Conservation (phyloP, 2,888 invertebrate genomes). For the Alloscopus bannaensis region DNA sequence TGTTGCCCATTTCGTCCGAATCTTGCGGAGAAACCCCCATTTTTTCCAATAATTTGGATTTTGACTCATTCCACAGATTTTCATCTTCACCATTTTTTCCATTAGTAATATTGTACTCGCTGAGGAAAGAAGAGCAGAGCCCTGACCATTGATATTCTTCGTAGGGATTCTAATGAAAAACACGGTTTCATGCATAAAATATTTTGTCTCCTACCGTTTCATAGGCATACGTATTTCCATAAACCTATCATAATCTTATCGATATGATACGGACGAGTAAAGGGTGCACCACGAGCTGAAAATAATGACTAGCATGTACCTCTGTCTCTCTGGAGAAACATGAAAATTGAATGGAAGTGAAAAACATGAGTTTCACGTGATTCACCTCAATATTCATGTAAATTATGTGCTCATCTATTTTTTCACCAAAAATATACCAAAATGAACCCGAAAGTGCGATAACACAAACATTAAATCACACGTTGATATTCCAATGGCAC, state of each 20-base stretch:
- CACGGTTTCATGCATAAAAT: conserved; percentile 57
- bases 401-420: conserved; percentile 43
- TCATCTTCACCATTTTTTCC: conserved; percentile 56
- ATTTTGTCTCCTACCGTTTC: conserved; percentile 57
- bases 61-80: conserved; percentile 56
- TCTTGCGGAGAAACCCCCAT: no score
- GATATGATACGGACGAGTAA: no score
- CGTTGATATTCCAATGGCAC: no score
- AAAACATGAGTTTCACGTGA: conserved; percentile 58
- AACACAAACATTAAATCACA: conserved; percentile 49
- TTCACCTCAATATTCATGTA: conserved; percentile 60
- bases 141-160: conserved; percentile 13
- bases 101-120: conserved; percentile 41
- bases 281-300: no score
- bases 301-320: neutral
- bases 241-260: conserved; percentile 26
- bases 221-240: conserved; percentile 8
- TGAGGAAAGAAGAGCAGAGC: conserved; percentile 4
- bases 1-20: no score
- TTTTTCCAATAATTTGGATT: conserved; percentile 17
- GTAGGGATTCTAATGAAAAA: conserved; percentile 7
- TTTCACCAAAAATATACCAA: conserved; percentile 38
- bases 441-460: conserved; percentile 51
- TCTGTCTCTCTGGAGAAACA: neutral
- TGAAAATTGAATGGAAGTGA: conserved; percentile 24